Evolutionary conservation across 2,888 invertebrate genomes (phyloP).

Genomic region (Cheilosia scutellata): DNA sequence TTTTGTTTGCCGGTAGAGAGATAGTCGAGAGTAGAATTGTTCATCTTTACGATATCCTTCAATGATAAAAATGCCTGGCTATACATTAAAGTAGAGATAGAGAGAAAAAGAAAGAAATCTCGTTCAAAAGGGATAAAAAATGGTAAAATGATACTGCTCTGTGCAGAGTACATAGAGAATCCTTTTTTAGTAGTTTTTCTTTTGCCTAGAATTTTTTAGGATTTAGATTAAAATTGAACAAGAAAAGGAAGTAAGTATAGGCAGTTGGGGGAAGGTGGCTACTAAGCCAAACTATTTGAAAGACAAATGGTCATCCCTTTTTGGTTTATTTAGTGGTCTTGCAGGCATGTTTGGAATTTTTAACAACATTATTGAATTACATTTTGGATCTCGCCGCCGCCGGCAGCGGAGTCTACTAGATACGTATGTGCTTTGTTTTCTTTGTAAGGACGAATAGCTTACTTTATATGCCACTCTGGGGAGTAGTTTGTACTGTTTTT

Average conservation of each 20-base stretch:
- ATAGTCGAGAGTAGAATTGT: constrained; percentile 51
- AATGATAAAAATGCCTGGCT: constrained; percentile 64
- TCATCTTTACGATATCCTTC: constrained; percentile 72
- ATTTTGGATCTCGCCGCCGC: constrained; percentile 37
- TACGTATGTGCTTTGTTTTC: constrained; percentile 20
- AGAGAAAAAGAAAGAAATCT: not conserved
- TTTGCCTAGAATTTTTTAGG: constrained; percentile 35
- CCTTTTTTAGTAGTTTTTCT: constrained; percentile 49
- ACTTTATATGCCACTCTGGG: constrained; percentile 60
- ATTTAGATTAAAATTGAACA: constrained; percentile 55
- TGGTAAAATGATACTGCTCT: constrained; percentile 59
- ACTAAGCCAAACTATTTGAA: constrained; percentile 28
- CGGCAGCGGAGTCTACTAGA: constrained; percentile 9
- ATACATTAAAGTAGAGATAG: not conserved
- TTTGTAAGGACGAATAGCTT: constrained; percentile 35
- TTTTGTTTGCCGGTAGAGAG: constrained; percentile 14
- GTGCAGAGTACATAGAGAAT: constrained; percentile 36
- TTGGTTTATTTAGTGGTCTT: constrained; percentile 67
- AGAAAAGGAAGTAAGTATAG: not conserved
- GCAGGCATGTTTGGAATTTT: constrained; percentile 68
- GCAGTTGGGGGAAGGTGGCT: not conserved
- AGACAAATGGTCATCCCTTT: constrained; percentile 69
- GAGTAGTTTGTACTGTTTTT: constrained; percentile 53
- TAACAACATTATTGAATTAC: constrained; percentile 69
- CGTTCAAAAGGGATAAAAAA: constrained; percentile 55